A percentile compares a stretch with the other conserved stretches of the same genome.
Evolutionary conservation across 2,888 invertebrate species (phyloP).

Genomic region (Hipparchia sbordonii): DNA sequence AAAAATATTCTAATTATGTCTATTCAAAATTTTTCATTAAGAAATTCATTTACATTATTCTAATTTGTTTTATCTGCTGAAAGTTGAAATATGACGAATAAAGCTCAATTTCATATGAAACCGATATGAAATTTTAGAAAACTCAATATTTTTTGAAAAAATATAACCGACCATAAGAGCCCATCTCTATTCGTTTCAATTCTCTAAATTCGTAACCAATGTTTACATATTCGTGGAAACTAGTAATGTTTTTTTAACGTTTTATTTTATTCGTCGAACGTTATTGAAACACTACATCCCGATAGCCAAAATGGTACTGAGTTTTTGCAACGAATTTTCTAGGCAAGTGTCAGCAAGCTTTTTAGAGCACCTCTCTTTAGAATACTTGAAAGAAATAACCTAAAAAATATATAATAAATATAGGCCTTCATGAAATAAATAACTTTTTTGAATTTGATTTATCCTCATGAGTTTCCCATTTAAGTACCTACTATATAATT

Average conservation of each 20-base stretch:
- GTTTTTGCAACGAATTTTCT: not conserved
- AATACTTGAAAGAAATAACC: too few species aligned
- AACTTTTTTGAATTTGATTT: too few species aligned
- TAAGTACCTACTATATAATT: too few species aligned
- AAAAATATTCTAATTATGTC: not conserved
- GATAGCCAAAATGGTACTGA: not conserved
- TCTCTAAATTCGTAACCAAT: slow-evolving; percentile 32
- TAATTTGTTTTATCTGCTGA: too few species aligned
- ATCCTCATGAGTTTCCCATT: too few species aligned
- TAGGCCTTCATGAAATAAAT: too few species aligned
- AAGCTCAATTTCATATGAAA: not conserved
- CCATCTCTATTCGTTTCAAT: slow-evolving; percentile 37
- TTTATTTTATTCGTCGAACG: slow-evolving; percentile 25
- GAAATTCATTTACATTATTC: too few species aligned
- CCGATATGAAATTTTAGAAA: not conserved
- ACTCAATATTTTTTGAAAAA: not conserved
- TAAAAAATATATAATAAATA: too few species aligned
- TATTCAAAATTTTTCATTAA: not conserved
- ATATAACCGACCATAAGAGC: not conserved
- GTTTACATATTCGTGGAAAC: slow-evolving; percentile 30
- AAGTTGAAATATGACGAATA: too few species aligned
- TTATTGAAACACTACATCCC: not conserved
- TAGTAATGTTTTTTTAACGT: slow-evolving; percentile 24
- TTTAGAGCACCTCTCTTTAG: not conserved
- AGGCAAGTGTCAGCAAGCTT: not conserved